Percentiles rank a stretch among this genome's conserved stretches.
Evolutionary conservation across 2,888 invertebrate species (phyloP).

Genomic region (Eumerus sabulonum): DNA sequence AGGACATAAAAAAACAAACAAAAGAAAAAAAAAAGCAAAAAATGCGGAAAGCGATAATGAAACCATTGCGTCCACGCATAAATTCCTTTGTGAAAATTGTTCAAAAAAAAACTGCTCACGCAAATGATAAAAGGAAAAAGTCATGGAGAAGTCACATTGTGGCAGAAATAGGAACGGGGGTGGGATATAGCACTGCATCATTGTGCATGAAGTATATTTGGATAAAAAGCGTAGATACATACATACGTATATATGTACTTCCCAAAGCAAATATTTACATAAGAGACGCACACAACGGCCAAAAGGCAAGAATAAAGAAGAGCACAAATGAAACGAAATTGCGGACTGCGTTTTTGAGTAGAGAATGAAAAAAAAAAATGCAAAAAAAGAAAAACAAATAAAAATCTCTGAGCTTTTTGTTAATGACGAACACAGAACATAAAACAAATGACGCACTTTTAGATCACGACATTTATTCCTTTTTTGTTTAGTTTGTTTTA

Average conservation of each 20-base stretch:
- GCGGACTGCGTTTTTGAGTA: background rate
- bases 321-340: background rate
- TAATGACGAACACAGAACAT: constrained; percentile 32
- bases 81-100: constrained; percentile 52
- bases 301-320: constrained; percentile 34
- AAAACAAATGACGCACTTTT: constrained; percentile 56
- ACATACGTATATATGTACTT: constrained; percentile 13
- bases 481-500: constrained; percentile 9
- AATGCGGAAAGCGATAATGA: too few relatives aligned
- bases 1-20: background rate
- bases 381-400: background rate
- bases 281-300: constrained; percentile 38
- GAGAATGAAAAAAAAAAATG: background rate
- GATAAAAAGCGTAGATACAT: background rate
- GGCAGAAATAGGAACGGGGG: background rate
- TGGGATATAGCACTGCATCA: constrained; percentile 3
- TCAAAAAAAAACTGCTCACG: constrained; percentile 22
- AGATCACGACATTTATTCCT: constrained; percentile 39
- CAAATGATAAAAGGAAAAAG: too few relatives aligned
- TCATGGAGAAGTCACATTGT: constrained; percentile 9
- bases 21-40: too few relatives aligned
- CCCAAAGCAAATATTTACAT: constrained; percentile 45
- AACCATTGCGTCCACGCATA: constrained; percentile 45
- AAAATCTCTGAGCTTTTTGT: constrained; percentile 38
- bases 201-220: too few relatives aligned